These are phyloP conservation scores for Pampusana beccarii DNA, from an alignment of 2,113 vertebrate genomes.

Conservation along the genomic window DNA sequence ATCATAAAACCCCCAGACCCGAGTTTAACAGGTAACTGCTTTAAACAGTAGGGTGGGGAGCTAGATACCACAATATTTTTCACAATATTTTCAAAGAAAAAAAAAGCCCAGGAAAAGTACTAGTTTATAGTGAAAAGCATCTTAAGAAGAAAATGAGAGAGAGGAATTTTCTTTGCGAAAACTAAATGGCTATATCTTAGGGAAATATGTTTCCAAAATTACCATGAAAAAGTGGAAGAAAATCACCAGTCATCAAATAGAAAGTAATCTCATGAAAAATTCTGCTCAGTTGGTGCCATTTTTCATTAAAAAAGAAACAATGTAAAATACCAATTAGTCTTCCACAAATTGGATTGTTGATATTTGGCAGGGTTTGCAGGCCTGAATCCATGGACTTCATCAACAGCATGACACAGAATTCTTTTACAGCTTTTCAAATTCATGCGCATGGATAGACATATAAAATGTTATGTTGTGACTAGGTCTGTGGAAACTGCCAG, in stretches of 20 bases:
- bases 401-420: constrained; percentile 4
- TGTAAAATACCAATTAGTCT: constrained; percentile 26
- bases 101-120: not conserved
- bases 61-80: not conserved
- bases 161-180: not conserved
- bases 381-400: not conserved
- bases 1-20: not conserved
- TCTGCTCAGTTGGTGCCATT: not conserved
- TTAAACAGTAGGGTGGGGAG: not conserved
- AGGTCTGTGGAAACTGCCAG: not conserved
- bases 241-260: not conserved
- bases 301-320: constrained; percentile 7
- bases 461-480: constrained; percentile 32
- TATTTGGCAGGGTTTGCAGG: not conserved
- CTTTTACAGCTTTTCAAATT: not conserved
- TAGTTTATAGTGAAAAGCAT: not conserved
- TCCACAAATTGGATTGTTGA: not conserved
- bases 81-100: not conserved
- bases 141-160: not conserved
- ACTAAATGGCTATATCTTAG: not conserved
- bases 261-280: not conserved
- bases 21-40: not conserved
- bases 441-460: not conserved
- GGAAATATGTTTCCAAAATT: not conserved
- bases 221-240: not conserved